Base-by-base conservation (phyloP, 2,113 vertebrate genomes). In the Dicerorhinus sumatrensis region DNA sequence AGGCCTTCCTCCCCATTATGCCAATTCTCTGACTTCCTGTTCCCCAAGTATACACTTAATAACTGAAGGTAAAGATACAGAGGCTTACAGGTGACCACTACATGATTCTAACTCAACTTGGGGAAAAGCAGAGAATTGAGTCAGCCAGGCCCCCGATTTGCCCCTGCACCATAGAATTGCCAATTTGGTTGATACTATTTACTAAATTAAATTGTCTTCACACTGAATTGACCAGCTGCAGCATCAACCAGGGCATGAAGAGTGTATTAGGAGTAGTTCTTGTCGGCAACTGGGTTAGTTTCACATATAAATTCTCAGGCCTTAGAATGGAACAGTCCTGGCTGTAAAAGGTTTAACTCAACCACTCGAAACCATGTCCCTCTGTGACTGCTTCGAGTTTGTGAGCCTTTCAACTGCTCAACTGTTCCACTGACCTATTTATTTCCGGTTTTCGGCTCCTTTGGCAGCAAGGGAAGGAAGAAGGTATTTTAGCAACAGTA, bases 381-480 rank as follows among this genome's bases (percentile, higher is more conserved):
- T 92, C 36, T 54, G 90, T 39, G 69, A 39, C 92, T 42, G 36
- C 93, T 85, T 33, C 8, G 29, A 60, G 58, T 79, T 3, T 81
- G 39, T 76, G 92, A 69, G 89, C 51, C 60, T 90, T 94, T 89
- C 72, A 54, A 39, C 42, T 42, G 79, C 83, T 91, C n/a, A 2
- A 29, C 92, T 92, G 79, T 83, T 94, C 83, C 75, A 96, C 79
- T 97, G 92, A 82, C 89, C 92, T 96, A 89, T 77, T 97, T 97
- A 56, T 91, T 91, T 95, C 77, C 31, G 4, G 17, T 29, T 69
- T n/a, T 56, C 5, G 8, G 83, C 31, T 81, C 46, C 56, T 92
- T 69, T 36, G 63, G 60, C 62, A 42, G 25, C 56, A 58, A 63
- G 70, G 16, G 27, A 81, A 92, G 31, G 25, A 62, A 69, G 86